phyloP scores from a whole-genome alignment of 1,140 invertebrate species.

The Heliconius hermathena region DNA sequence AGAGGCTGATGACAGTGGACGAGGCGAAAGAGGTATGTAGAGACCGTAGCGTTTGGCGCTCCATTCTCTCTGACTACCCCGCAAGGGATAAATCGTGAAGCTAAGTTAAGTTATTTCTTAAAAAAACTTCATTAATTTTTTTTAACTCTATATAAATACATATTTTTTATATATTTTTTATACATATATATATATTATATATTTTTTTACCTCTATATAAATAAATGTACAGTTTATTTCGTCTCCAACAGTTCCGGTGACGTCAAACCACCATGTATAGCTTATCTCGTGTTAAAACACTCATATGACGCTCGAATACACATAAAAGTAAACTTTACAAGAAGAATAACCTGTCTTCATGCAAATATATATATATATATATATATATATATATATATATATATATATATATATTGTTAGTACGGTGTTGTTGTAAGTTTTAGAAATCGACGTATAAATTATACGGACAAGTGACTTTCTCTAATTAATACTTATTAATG shows the following conservation, averaged over 20 bases:
- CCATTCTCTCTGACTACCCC: too few relatives aligned
- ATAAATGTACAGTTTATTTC: too few relatives aligned
- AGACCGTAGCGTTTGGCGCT: too few relatives aligned
- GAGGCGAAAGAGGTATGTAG: too few relatives aligned
- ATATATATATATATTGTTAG: not conserved
- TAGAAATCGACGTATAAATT: constrained; percentile 1
- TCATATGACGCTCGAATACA: not conserved
- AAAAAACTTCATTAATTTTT: too few relatives aligned
- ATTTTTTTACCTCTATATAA: too few relatives aligned
- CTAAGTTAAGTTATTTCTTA: too few relatives aligned
- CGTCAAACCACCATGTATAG: not conserved
- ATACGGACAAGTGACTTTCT: not conserved
- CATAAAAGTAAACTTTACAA: not conserved
- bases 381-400: not conserved
- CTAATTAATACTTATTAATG: not conserved
- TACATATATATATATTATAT: too few relatives aligned
- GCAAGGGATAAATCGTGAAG: too few relatives aligned
- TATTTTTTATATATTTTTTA: too few relatives aligned
- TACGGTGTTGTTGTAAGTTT: not conserved
- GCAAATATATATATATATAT: not conserved
- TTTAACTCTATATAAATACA: too few relatives aligned
- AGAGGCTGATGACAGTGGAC: too few relatives aligned
- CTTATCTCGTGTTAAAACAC: constrained; percentile 10
- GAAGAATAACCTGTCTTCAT: not conserved
- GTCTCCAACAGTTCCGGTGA: not conserved